Percentiles rank a stretch among this genome's conserved stretches.
phyloP scores from a whole-genome alignment of 2,113 vertebrate genomes.

The Clarias magur region DNA sequence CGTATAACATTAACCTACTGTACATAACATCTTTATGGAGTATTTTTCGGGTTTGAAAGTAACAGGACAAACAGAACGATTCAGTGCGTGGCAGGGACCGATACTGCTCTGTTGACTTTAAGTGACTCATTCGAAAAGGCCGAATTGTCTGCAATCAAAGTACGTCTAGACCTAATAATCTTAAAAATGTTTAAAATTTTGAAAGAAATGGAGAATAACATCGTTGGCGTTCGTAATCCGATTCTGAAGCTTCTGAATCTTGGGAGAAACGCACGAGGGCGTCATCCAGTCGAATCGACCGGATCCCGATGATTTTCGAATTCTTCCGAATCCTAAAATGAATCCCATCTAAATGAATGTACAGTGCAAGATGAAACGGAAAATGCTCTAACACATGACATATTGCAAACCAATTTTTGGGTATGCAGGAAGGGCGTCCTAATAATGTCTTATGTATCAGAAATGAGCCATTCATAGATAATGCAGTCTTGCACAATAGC shows the following conservation, averaged over 20 bases:
- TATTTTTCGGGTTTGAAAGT: neutral
- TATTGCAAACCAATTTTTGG: neutral
- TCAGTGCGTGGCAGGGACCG: neutral
- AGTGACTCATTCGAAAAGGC: conserved; percentile 5
- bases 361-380: neutral
- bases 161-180: conserved; percentile 3
- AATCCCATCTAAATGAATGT: neutral
- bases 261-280: neutral
- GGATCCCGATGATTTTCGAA: neutral
- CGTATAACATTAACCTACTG: neutral
- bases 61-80: neutral
- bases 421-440: neutral
- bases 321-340: neutral
- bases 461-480: neutral
- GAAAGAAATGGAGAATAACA: neutral
- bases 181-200: neutral
- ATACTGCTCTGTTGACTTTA: neutral
- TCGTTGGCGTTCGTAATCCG: neutral
- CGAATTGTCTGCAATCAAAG: neutral
- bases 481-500: conserved; percentile 8
- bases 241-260: neutral
- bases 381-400: neutral
- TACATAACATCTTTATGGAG: neutral
- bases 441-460: neutral
- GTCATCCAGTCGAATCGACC: neutral